A percentile compares a stretch with the other conserved stretches of the same genome.
Evolutionary conservation across 2,113 vertebrate genomes (phyloP).

Genomic region (Cariama cristata): DNA sequence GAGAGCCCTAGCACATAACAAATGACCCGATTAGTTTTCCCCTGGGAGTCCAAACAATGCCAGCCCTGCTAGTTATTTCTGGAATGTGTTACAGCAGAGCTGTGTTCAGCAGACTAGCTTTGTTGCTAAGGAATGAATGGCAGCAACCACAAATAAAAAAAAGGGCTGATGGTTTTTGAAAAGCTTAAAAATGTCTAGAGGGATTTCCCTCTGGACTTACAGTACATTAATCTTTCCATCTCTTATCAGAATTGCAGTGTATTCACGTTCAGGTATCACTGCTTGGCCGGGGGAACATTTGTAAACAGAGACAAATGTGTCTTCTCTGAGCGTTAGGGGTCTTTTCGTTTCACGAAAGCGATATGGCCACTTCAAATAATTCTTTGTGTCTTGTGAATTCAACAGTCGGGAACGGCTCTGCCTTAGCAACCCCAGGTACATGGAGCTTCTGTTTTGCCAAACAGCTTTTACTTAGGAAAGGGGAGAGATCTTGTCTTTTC

Average conservation of each 20-base stretch:
- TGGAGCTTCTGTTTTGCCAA: not conserved
- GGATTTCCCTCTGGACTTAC: constrained; percentile 48
- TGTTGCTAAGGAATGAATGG: constrained; percentile 63
- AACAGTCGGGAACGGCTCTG: not conserved
- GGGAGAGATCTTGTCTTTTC: not conserved
- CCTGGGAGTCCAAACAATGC: not conserved
- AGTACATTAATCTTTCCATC: constrained; percentile 26
- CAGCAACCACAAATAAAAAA: constrained; percentile 8
- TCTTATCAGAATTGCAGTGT: not conserved
- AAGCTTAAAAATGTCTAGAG: constrained; percentile 30
- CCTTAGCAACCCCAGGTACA: not conserved
- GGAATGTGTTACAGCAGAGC: constrained; percentile 38
- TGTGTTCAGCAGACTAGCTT: not conserved
- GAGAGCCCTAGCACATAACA: not conserved
- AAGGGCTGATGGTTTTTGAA: constrained; percentile 44
- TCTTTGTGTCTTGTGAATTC: not conserved
- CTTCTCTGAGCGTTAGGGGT: not conserved
- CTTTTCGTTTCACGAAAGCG: not conserved
- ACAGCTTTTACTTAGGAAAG: not conserved
- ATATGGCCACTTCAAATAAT: not conserved
- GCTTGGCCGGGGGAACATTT: not conserved
- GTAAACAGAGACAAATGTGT: constrained; percentile 15
- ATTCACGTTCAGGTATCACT: not conserved
- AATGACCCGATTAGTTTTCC: not conserved
- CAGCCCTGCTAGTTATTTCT: constrained; percentile 41